phyloP scores from a whole-genome alignment of 2,888 invertebrate species.

The Polyommatus iphigenia region DNA sequence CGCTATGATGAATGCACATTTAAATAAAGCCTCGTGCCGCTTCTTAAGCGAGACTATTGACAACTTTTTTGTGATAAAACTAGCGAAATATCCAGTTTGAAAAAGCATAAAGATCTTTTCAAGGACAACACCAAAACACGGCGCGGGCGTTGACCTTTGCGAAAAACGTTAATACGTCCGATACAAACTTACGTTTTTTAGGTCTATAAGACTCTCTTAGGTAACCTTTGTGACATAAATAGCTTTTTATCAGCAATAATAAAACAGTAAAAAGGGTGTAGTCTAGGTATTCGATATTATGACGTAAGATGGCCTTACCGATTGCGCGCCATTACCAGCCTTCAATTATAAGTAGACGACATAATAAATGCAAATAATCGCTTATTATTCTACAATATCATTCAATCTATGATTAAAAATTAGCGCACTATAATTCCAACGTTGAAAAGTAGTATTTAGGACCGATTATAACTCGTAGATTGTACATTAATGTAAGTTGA shows the following conservation, averaged over 20 bases:
- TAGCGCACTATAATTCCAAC: background rate
- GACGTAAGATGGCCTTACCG: constrained; percentile 25
- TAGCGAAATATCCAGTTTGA: constrained; percentile 1
- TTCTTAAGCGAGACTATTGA: background rate
- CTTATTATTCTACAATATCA: background rate
- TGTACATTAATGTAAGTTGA: background rate
- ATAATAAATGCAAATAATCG: background rate
- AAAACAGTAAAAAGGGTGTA: constrained; percentile 20
- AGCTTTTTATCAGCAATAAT: background rate
- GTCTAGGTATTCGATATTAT: constrained; percentile 4
- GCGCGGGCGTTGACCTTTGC: background rate
- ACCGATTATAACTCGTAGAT: background rate
- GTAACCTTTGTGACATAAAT: background rate
- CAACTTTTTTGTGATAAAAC: background rate
- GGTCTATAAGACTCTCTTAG: background rate
- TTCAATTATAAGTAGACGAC: constrained; percentile 20
- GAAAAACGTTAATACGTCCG: background rate
- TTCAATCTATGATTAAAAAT: background rate
- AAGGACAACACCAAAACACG: background rate
- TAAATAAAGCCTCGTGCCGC: background rate
- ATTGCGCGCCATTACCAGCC: constrained; percentile 10
- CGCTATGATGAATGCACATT: background rate
- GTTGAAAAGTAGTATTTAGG: background rate
- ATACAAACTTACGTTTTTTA: background rate
- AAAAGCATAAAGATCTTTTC: background rate